Percentiles rank a stretch among this genome's conserved stretches.
phyloP scores from a whole-genome alignment of 35 echinoderm and acorn worm species.

The Diadema setosum region DNA sequence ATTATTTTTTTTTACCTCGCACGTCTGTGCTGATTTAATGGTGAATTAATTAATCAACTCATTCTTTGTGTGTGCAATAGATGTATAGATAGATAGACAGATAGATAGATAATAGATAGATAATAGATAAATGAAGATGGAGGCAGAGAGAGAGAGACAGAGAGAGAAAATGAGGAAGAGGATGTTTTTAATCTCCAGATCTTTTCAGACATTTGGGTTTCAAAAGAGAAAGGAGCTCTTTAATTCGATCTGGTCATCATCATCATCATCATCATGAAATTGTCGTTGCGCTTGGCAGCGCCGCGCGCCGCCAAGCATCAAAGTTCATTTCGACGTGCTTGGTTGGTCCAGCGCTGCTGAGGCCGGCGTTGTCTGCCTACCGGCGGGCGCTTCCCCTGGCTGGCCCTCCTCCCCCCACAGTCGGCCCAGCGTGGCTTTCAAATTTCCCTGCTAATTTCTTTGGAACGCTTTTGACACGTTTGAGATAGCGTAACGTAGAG shows the following conservation, averaged over 20 bases:
- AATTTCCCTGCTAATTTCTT: not conserved
- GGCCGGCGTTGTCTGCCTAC: not conserved
- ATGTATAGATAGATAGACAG: too few relatives aligned
- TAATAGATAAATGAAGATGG: not conserved
- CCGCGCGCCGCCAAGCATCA: conserved; percentile 1
- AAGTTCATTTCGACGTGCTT: conserved; percentile 6
- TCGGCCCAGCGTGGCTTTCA: not conserved
- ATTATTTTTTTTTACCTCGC: too few relatives aligned
- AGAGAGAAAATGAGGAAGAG: not conserved
- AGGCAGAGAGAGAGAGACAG: not conserved
- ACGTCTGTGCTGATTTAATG: too few relatives aligned
- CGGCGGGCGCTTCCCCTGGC: not conserved
- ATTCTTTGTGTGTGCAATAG: too few relatives aligned
- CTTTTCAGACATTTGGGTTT: not conserved
- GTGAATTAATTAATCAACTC: too few relatives aligned
- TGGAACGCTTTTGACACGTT: not conserved
- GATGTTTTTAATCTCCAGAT: too few relatives aligned
- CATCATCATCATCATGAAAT: conserved; percentile 15
- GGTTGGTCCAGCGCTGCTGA: not conserved
- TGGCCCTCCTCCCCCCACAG: not conserved
- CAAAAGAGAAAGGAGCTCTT: not conserved
- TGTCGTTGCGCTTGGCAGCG: not conserved
- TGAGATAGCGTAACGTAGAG: not conserved
- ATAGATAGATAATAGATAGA: too few relatives aligned
- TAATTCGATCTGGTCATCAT: not conserved